phyloP scores from a whole-genome alignment of 2,113 vertebrate species.

The Zosterops pallidus region DNA sequence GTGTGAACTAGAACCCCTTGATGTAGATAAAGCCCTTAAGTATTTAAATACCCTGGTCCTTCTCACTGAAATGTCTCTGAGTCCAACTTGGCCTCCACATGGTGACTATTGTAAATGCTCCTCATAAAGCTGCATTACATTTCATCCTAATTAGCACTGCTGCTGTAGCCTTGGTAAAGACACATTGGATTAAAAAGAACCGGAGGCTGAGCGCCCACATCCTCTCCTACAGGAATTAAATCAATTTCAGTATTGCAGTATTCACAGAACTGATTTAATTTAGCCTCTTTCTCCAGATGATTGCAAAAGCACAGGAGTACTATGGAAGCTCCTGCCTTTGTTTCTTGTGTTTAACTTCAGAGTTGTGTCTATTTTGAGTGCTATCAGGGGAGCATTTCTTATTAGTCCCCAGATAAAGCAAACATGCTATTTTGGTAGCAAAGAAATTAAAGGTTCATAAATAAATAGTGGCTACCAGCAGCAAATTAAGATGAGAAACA shows the following conservation, averaged over 20 bases:
- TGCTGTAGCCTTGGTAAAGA: background rate
- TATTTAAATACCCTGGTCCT: conserved; percentile 23
- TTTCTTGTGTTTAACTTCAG: background rate
- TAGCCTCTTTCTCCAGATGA: background rate
- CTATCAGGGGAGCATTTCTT: background rate
- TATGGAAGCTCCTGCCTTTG: background rate
- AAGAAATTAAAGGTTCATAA: conserved; percentile 1
- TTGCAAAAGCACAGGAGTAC: background rate
- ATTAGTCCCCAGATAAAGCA: background rate
- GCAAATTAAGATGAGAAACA: conserved; percentile 12
- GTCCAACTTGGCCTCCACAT: background rate
- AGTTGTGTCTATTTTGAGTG: background rate
- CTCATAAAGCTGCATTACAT: conserved; percentile 19
- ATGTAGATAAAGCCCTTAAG: conserved; percentile 14
- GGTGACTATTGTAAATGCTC: conserved; percentile 11
- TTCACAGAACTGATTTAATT: conserved; percentile 15
- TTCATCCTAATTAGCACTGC: conserved; percentile 35
- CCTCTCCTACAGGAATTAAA: conserved; percentile 31
- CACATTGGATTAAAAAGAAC: background rate
- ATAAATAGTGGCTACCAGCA: conserved; percentile 1
- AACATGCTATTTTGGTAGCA: background rate
- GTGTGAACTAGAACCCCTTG: background rate
- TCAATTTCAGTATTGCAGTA: background rate
- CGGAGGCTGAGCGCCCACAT: background rate
- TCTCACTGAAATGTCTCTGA: background rate